Evolutionary conservation across 2,888 invertebrate species (phyloP).

Genomic region (Caenorhabditis virilis): DNA sequence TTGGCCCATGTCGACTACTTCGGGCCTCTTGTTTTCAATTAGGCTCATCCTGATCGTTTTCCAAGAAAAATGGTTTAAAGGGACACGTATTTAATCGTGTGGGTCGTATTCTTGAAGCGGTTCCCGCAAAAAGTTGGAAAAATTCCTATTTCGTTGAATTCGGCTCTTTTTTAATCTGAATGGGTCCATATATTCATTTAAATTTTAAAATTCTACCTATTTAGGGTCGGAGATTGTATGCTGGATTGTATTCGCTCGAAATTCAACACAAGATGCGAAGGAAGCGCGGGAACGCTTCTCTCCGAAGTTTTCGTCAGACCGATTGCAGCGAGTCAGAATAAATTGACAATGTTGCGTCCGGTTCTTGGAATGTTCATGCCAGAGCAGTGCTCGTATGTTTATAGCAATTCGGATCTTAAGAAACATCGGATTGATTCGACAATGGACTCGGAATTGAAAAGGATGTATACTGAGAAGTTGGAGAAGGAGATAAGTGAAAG

Average conservation of each 20-base stretch:
- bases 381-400: constrained; percentile 43
- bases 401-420: constrained; percentile 30
- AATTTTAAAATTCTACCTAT: too few species aligned
- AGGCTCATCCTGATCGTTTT: too few species aligned
- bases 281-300: constrained; percentile 53
- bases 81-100: neutral
- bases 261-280: constrained; percentile 57
- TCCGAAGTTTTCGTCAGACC: constrained; percentile 52
- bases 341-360: constrained; percentile 36
- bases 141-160: neutral
- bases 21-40: too few species aligned
- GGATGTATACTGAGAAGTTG: constrained; percentile 45
- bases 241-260: constrained; percentile 51
- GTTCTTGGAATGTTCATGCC: constrained; percentile 46
- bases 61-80: constrained; percentile 6
- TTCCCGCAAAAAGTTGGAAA: neutral
- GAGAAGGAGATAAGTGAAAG: constrained; percentile 29
- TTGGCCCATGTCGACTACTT: too few species aligned
- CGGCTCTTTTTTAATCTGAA: neutral
- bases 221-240: constrained; percentile 54
- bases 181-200: too few species aligned
- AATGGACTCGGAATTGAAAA: constrained; percentile 44
- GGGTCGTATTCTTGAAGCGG: too few species aligned
- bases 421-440: constrained; percentile 44
- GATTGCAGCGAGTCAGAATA: constrained; percentile 40